These are phyloP conservation scores for Philopotamus ludificatus DNA, from an alignment of 1,140 invertebrate genomes.

Conservation along the genomic window DNA sequence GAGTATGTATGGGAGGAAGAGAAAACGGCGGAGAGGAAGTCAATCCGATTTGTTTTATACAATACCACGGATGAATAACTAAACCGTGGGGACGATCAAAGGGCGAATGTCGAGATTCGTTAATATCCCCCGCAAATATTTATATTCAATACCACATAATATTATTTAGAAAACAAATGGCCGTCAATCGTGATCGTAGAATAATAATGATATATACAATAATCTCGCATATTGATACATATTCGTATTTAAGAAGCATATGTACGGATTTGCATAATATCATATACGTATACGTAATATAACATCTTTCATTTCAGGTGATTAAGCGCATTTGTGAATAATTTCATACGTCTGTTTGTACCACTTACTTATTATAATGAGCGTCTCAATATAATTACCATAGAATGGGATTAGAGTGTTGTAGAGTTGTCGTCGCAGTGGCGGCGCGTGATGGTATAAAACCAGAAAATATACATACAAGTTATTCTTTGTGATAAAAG, in stretches of 20 bases:
- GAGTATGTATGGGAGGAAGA: conserved; percentile 8
- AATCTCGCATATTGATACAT: background rate
- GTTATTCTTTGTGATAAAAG: too few species aligned
- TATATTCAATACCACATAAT: too few species aligned
- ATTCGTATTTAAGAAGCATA: background rate
- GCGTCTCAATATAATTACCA: conserved; percentile 31
- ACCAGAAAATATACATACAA: too few species aligned
- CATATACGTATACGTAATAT: conserved; percentile 7
- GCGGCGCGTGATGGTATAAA: background rate
- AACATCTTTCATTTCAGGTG: conserved; percentile 19
- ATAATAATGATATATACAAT: background rate
- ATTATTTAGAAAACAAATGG: background rate
- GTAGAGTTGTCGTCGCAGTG: conserved; percentile 18
- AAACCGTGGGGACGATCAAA: conserved; percentile 10
- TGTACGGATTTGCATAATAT: background rate
- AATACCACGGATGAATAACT: conserved; percentile 25
- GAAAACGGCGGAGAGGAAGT: conserved; percentile 11
- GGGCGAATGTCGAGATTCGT: background rate
- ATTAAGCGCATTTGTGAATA: conserved; percentile 28
- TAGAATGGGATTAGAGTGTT: conserved; percentile 30
- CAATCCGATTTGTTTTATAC: conserved; percentile 25
- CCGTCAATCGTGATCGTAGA: background rate
- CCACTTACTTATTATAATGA: conserved; percentile 32
- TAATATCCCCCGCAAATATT: background rate
- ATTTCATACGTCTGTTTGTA: conserved; percentile 28